These are phyloP conservation scores for Sebastes paucispinis DNA, from an alignment of 2,797 vertebrate species.

Conservation along the genomic window DNA sequence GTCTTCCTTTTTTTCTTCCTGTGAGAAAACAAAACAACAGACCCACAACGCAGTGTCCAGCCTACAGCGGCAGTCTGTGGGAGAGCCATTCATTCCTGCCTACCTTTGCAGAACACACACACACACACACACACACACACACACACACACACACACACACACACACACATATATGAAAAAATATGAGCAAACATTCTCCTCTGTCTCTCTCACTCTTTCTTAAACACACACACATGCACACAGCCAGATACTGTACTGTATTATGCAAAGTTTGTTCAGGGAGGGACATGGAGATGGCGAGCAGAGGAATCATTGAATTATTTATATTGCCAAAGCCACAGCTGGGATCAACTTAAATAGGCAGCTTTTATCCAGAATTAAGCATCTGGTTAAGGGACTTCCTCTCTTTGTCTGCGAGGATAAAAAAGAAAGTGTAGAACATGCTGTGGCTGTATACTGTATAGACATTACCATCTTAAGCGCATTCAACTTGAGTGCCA, in stretches of 20 bases:
- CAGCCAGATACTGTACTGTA: slow-evolving; percentile 47
- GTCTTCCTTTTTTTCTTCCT: slow-evolving; percentile 5
- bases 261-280: slow-evolving; percentile 65
- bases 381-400: slow-evolving; percentile 41
- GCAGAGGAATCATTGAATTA: slow-evolving; percentile 53
- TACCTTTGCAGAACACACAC: slow-evolving; percentile 32
- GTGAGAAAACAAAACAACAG: slow-evolving; percentile 40
- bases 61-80: neutral
- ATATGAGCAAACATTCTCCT: slow-evolving; percentile 27
- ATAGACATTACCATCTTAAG: neutral
- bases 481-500: neutral
- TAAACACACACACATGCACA: slow-evolving; percentile 27
- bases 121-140: slow-evolving; percentile 7
- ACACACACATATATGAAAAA: slow-evolving; percentile 33
- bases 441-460: neutral
- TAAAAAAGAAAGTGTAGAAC: slow-evolving; percentile 8
- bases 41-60: slow-evolving; percentile 1
- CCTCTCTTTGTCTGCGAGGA: slow-evolving; percentile 28
- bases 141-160: slow-evolving; percentile 4
- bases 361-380: slow-evolving; percentile 50
- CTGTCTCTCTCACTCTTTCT: neutral
- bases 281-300: slow-evolving; percentile 41
- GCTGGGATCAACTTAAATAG: slow-evolving; percentile 41
- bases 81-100: slow-evolving; percentile 18
- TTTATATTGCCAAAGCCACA: slow-evolving; percentile 47